Evolutionary conservation across 2,113 vertebrate genomes (phyloP).

Genomic region (Phycodurus eques): DNA sequence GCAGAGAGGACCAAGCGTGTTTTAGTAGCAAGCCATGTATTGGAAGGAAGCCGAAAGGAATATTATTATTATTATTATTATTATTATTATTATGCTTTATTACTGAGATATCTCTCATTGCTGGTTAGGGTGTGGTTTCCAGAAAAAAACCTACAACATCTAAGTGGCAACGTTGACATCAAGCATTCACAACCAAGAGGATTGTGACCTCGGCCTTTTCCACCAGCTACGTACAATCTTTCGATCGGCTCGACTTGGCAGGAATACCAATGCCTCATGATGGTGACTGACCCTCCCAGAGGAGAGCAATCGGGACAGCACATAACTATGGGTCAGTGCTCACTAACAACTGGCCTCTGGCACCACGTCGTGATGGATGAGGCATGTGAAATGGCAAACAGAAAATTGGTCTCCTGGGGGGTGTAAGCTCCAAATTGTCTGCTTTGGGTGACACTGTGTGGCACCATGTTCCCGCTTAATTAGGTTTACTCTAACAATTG

Average conservation of each 20-base stretch:
- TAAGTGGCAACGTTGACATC: not conserved
- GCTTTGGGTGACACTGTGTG: conserved; percentile 10
- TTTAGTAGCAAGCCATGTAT: no score
- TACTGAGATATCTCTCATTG: not conserved
- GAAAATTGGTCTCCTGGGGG: conserved; percentile 25
- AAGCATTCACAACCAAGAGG: not conserved
- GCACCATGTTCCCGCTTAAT: not conserved
- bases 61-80: no score
- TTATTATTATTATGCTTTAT: not conserved
- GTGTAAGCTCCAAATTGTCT: conserved; percentile 22
- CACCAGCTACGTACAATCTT: conserved; percentile 8
- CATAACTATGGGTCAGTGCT: conserved; percentile 19
- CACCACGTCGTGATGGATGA: conserved; percentile 53
- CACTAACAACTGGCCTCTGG: conserved; percentile 39
- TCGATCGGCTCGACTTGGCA: conserved; percentile 22
- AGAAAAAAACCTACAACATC: not conserved
- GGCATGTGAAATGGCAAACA: conserved; percentile 25
- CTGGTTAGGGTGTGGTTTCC: not conserved
- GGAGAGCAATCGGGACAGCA: conserved; percentile 17
- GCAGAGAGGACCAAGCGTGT: no score
- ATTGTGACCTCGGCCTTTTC: conserved; percentile 9
- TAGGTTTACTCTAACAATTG: not conserved
- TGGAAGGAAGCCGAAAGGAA: no score
- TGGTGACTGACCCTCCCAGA: conserved; percentile 16
- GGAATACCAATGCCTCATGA: conserved; percentile 20